phyloP scores from a whole-genome alignment of 1,140 invertebrate genomes.

The Drosophila ananassae region DNA sequence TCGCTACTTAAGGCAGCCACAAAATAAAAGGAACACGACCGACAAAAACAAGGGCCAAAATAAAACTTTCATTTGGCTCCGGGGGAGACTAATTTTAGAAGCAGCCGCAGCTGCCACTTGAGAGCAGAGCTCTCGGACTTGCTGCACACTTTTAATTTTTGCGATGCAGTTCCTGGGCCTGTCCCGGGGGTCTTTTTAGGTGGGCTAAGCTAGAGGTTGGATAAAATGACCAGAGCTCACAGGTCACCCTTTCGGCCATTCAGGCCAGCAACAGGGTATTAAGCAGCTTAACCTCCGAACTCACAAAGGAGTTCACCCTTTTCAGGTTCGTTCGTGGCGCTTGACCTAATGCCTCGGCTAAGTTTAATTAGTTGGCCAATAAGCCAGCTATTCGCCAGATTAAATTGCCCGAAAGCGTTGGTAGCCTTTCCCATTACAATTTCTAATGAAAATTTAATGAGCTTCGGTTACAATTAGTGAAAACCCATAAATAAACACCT shows the following conservation, averaged over 20 bases:
- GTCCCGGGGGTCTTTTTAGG: constrained; percentile 21
- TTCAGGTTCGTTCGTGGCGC: constrained; percentile 36
- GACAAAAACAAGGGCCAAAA: background rate
- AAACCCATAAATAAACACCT: background rate
- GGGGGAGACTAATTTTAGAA: constrained; percentile 55
- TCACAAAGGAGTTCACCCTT: constrained; percentile 10
- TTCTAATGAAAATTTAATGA: constrained; percentile 28
- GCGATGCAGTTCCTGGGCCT: constrained; percentile 24
- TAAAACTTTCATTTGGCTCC: constrained; percentile 36
- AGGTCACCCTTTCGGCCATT: constrained; percentile 8
- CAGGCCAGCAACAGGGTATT: constrained; percentile 12
- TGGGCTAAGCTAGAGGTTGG: constrained; percentile 15
- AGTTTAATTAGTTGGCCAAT: constrained; percentile 60
- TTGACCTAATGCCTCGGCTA: constrained; percentile 38
- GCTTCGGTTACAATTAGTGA: background rate
- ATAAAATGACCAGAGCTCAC: constrained; percentile 4
- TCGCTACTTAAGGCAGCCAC: constrained; percentile 35
- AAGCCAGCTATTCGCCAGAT: constrained; percentile 36
- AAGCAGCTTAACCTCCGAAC: constrained; percentile 9
- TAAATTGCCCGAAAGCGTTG: constrained; percentile 38
- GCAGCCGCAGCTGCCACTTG: constrained; percentile 48
- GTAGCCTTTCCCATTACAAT: constrained; percentile 2
- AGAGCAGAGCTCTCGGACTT: constrained; percentile 35
- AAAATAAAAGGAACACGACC: constrained; percentile 15
- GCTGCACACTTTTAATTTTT: constrained; percentile 43